phyloP scores from a whole-genome alignment of 2,113 vertebrate species.

The Epinephelus fuscoguttatus region DNA sequence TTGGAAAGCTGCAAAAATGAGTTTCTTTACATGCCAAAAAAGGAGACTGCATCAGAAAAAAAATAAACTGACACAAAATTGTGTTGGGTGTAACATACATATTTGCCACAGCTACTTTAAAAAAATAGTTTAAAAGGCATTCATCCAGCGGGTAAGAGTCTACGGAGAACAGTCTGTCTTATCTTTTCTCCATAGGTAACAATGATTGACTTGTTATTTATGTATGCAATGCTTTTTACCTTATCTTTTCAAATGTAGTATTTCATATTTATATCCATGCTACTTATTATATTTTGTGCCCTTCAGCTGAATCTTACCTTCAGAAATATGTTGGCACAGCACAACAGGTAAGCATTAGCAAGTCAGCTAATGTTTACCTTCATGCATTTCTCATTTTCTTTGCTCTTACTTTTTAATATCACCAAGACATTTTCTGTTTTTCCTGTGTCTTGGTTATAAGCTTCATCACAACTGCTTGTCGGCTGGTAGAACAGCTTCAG shows the following conservation, averaged over 20 bases:
- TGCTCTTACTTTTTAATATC: no score
- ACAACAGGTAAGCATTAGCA: no score
- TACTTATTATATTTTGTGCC: not conserved
- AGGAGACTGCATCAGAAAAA: not conserved
- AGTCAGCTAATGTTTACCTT: no score
- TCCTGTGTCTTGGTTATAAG: no score
- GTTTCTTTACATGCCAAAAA: not conserved
- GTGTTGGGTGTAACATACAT: not conserved
- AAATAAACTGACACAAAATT: not conserved
- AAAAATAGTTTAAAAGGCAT: not conserved
- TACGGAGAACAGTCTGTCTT: not conserved
- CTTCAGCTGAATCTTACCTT: not conserved
- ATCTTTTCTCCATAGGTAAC: no score
- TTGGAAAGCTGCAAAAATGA: not conserved
- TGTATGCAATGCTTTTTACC: not conserved
- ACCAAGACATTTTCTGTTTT: no score
- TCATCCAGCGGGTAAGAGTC: not conserved
- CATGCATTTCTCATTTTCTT: no score
- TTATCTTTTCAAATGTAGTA: not conserved
- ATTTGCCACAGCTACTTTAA: no score
- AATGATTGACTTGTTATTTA: not conserved
- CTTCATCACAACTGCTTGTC: no score
- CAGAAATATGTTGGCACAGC: not conserved
- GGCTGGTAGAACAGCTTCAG: no score
- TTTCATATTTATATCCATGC: not conserved